Evolutionary conservation across 2,113 vertebrate genomes (phyloP).

Genomic region (Sminthopsis crassicaudata): DNA sequence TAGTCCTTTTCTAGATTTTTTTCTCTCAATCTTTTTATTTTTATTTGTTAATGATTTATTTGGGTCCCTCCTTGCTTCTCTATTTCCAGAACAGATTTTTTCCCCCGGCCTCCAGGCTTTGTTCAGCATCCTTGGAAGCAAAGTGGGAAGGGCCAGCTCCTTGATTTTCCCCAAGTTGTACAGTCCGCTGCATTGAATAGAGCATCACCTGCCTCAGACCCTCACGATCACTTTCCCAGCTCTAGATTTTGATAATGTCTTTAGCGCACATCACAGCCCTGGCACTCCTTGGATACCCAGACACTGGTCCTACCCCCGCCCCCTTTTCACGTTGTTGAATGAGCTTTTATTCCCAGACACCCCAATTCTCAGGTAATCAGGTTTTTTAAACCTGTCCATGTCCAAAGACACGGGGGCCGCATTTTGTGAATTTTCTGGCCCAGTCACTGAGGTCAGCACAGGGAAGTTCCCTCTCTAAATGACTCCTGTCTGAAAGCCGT

Average conservation of each 20-base stretch:
- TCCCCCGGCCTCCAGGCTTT: neutral
- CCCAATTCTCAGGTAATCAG: neutral
- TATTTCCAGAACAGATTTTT: neutral
- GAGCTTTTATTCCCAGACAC: neutral
- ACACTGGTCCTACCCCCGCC: neutral
- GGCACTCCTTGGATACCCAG: neutral
- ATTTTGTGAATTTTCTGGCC: neutral
- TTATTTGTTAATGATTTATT: neutral
- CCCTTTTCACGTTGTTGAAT: neutral
- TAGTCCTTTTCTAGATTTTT: neutral
- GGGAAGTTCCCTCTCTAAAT: rapidly evolving
- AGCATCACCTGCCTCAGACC: neutral
- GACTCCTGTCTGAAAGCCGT: rapidly evolving
- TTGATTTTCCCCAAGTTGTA: neutral
- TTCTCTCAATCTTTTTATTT: neutral
- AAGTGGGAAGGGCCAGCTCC: neutral
- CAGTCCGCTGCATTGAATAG: neutral
- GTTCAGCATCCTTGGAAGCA: neutral
- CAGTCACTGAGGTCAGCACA: neutral
- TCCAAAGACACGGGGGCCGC: rapidly evolving
- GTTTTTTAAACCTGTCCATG: too few relatives aligned
- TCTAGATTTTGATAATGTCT: neutral
- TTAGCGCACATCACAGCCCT: neutral
- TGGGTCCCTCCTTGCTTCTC: neutral
- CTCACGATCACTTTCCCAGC: neutral